Evolutionary conservation across 2,797 vertebrate genomes (phyloP), one percentile per base, ranked within the genome.

Genomic region (Hozukius guyotensis): DNA sequence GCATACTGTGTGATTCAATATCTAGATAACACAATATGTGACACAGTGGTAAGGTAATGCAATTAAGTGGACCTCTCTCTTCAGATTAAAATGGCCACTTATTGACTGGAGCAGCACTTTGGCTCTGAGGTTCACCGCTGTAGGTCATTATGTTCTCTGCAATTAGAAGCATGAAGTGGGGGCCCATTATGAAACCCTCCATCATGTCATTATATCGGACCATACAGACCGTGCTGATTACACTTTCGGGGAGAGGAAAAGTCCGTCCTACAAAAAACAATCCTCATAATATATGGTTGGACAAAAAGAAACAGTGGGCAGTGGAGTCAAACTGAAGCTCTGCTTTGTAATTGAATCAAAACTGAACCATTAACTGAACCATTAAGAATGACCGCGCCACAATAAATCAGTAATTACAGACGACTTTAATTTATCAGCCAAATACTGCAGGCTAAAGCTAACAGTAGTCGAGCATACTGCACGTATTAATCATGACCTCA

Each of bases 141-240:
- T 53, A 69, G 88, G 78, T 89, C 86, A 84, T 90, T 93, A 87
- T 85, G 82, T 78, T 89, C 72, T 69, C 90, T 75, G 81, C 87
- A 93, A 93, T 95, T 92, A 94, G 87, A 76, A 79, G 84, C 87
- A 92, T 91, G 88, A 88, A 93, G 88, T 89, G 80, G 71, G 61
- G 76, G 36, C 5, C 75, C 87, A 90, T 91, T 90, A 90, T 91
- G 83, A 90, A 88, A 75, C 80, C 78, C 85, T 92, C 72, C 62
- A 86, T 93, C 83, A 83, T 86, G 84, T 82, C 81, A 84, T 92
- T 90, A 81, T 75, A 56, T 86, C 72, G 29, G 68, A 85, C 77
- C 79, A 74, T 81, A 72, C 49, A 70, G 81, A 68, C 53, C 63
- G n/a, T 59, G 42, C 22, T 84, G 79, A 87, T 90, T 86, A 77